Percentiles rank a stretch among this genome's conserved stretches.
These are phyloP conservation scores for Hyposoter dolosus DNA, from an alignment of 2,888 invertebrate species.

Conservation along the genomic window DNA sequence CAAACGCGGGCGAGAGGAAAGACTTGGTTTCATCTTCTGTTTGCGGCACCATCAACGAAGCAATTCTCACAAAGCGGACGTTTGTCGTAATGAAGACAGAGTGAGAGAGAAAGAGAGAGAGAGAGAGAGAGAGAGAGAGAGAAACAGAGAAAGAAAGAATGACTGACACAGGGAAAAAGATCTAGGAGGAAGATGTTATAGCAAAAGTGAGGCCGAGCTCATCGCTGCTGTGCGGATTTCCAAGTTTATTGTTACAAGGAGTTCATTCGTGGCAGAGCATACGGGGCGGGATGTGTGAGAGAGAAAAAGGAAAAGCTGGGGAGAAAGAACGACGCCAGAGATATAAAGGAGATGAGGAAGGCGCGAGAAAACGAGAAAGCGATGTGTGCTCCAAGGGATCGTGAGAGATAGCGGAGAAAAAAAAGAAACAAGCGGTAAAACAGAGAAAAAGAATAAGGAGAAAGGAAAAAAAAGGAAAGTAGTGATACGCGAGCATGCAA, in stretches of 20 bases:
- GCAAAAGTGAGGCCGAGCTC: slow-evolving; percentile 52
- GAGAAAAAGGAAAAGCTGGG: slow-evolving; percentile 49
- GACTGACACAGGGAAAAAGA: slow-evolving; percentile 43
- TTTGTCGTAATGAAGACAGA: slow-evolving; percentile 66
- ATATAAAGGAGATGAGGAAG: slow-evolving; percentile 31
- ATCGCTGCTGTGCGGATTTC: slow-evolving; percentile 60
- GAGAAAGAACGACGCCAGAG: slow-evolving; percentile 23
- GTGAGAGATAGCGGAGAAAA: slow-evolving; percentile 58
- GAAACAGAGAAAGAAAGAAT: slow-evolving; percentile 29
- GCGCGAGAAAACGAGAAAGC: slow-evolving; percentile 56
- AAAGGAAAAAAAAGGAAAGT: slow-evolving; percentile 34
- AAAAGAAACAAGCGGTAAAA: slow-evolving; percentile 45
- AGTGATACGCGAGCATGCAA: slow-evolving; percentile 56
- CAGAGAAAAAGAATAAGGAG: slow-evolving; percentile 46
- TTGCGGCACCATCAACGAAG: slow-evolving; percentile 45
- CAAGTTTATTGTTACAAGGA: slow-evolving; percentile 79
- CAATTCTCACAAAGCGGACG: slow-evolving; percentile 63
- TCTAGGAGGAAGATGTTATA: slow-evolving; percentile 63
- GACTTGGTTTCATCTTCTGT: slow-evolving; percentile 58
- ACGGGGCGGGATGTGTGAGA: slow-evolving; percentile 56
- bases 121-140: slow-evolving; percentile 50
- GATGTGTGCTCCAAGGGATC: slow-evolving; percentile 57
- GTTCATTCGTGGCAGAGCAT: slow-evolving; percentile 71
- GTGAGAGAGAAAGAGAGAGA: slow-evolving; percentile 38
- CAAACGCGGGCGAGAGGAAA: slow-evolving; percentile 55